Evolutionary conservation across 2,113 vertebrate species (phyloP), one percentile per base, ranked within the genome.

Genomic region (Dasypus novemcinctus): DNA sequence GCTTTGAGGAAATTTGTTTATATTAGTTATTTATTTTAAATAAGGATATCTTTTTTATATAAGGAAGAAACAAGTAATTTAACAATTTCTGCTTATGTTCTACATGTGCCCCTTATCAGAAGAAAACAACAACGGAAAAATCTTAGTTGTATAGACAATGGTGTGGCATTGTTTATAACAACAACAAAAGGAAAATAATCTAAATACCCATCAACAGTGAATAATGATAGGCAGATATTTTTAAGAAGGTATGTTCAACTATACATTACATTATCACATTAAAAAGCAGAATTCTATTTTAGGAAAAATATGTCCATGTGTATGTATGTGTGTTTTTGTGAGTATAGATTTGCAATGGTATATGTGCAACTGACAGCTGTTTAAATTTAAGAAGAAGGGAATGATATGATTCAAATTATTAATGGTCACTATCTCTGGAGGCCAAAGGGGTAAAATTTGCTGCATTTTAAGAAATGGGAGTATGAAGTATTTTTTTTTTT

Each of bases 1-100:
- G 4, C 23, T 81, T 71, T 72, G 20, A 93, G 25, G 25, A 87
- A 41, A 79, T 0, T 15, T 25, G 49, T 57, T 36, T 17, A 61
- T 61, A 61, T 20, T 80, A 75, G 31, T 49, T 84, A 49, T 64
- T 92, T 90, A 83, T 63, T 95, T 46, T 87, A 10, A 61, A 31
- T 63, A 87, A 84, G 64, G 20, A 14, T 27, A 29, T n/a, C 13
- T n/a, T 52, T 66, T n/a, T 83, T 76, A 89, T 66, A 31, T 81
- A 54, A 93, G n/a, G 25, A 66, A 80, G 46, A 87, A 38, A 31
- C 2, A 85, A 41, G 72, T 68, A 43, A 84, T 88, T n/a, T 74
- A 64, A 43, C 1, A 80, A 49, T 46, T 78, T 79, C 17, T 85
- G 6, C 63, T 83, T 15, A 14, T 90, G 49, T 68, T 93, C 29